phyloP scores from a whole-genome alignment of 2,113 vertebrate species.

The Rhegmatorhina hoffmannsi region DNA sequence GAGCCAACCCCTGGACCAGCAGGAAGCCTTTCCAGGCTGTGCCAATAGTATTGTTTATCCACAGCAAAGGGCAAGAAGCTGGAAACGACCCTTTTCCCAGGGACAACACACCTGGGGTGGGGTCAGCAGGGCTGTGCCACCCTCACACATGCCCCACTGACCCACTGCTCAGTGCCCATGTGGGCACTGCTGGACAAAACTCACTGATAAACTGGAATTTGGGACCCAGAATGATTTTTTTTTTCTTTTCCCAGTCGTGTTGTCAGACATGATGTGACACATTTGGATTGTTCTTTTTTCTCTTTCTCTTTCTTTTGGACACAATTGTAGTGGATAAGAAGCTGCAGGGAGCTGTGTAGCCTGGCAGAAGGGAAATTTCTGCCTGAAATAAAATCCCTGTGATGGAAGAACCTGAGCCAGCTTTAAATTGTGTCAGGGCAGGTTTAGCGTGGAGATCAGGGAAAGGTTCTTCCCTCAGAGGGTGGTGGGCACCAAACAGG shows the following conservation, averaged over 20 bases:
- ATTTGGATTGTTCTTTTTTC: not conserved
- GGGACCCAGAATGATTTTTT: not conserved
- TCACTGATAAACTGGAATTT: not conserved
- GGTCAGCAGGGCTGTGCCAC: not conserved
- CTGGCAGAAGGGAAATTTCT: not conserved
- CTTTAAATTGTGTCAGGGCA: not conserved
- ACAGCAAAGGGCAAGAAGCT: not conserved
- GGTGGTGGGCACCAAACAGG: not conserved
- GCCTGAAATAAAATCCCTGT: not conserved
- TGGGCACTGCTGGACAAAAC: not conserved
- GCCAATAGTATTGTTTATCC: not conserved
- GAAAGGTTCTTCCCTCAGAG: not conserved
- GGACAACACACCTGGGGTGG: not conserved
- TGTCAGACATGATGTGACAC: not conserved
- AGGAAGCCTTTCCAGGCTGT: constrained; percentile 18
- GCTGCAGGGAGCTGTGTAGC: not conserved
- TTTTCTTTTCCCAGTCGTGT: not conserved
- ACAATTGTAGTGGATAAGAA: not conserved
- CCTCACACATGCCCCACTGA: not conserved
- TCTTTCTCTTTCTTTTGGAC: not conserved
- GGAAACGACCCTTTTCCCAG: not conserved
- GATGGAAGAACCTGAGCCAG: not conserved
- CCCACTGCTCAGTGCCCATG: fast-evolving
- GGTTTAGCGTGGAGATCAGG: not conserved
- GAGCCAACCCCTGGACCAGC: not conserved